A percentile compares a stretch with the other conserved stretches of the same genome.
Evolutionary conservation across 2,888 invertebrate genomes (phyloP).

Genomic region (Drosophila kokeensis): DNA sequence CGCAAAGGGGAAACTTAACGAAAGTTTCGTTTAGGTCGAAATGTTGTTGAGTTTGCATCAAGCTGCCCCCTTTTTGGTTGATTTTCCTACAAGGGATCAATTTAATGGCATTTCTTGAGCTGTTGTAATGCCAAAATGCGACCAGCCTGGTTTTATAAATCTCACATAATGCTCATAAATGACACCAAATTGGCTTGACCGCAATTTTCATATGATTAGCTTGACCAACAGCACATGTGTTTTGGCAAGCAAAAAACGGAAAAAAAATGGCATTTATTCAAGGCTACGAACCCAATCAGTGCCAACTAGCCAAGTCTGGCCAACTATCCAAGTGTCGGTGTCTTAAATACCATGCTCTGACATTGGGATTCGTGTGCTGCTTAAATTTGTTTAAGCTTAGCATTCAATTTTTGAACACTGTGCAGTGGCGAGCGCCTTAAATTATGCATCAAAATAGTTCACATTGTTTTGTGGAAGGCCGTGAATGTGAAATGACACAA

Average conservation of each 20-base stretch:
- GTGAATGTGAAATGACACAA: conserved; percentile 61
- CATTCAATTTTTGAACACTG: conserved; percentile 41
- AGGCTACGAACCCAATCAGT: conserved; percentile 60
- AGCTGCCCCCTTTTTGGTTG: background rate
- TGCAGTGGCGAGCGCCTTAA: conserved; percentile 47
- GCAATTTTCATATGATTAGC: conserved; percentile 53
- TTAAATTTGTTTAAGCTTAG: conserved; percentile 51
- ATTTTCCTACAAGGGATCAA: conserved; percentile 1
- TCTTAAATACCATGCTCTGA: background rate
- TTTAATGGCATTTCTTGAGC: conserved; percentile 46
- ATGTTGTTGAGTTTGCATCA: conserved; percentile 24
- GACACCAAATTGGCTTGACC: conserved; percentile 49
- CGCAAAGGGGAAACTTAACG: conserved; percentile 53
- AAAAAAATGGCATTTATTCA: conserved; percentile 49
- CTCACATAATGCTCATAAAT: conserved; percentile 65
- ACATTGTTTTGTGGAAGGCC: conserved; percentile 35
- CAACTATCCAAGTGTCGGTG: background rate
- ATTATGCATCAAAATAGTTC: conserved; percentile 68
- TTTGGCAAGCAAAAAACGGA: conserved; percentile 2
- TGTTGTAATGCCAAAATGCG: conserved; percentile 23
- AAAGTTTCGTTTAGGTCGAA: conserved; percentile 46
- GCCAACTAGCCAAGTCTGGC: conserved; percentile 44
- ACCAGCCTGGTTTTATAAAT: conserved; percentile 55
- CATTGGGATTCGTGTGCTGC: conserved; percentile 21
- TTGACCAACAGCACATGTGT: conserved; percentile 43